Evolutionary conservation across 2,888 invertebrate species (phyloP), one percentile per base, ranked within the genome.

Genomic region (Lepas anatifera): DNA sequence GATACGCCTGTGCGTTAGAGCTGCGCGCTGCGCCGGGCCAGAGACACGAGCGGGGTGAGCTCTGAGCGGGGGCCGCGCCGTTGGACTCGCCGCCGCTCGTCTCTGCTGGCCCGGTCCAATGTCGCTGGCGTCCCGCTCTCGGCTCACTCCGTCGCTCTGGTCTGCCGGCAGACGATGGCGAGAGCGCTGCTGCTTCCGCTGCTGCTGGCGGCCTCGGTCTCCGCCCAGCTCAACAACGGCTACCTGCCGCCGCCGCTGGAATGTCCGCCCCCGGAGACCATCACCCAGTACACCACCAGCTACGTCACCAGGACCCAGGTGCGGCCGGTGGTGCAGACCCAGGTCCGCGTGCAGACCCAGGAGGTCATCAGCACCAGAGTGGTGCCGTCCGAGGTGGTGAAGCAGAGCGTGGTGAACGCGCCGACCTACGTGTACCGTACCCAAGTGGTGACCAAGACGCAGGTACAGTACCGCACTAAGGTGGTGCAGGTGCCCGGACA

Each of bases 81-180:
- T 52, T 52, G 52, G 52, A 52, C 52, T 52, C 52, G 52, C 18
- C n/a, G n/a, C 52, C 52, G 52, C 52, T 52, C 52, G 52, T 52
- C 2, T 3, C 32, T n/a, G n/a, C 52, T 52, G 52, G 52, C 52
- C 29, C 52, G 32, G 52, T 52, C 52, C 52, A 52, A 52, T 27
- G 27, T 13, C 50, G 50, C 50, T 16, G 52, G n/a, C n/a, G n/a
- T n/a, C n/a, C n/a, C n/a, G n/a, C n/a, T n/a, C 52, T 29, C 29
- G 11, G 3, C 52, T 52, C 52, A 52, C 29, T 32, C n/a, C n/a
- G n/a, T n/a, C 29, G 52, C 32, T 52, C 52, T 50, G 29, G 32
- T 16, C 52, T 32, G 29, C 32, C 29, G 52, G 29, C 32, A 2
- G 29, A 52, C 29, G 52, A 52, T 52, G 52, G 16, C 10, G 16